These are phyloP conservation scores for Oreotragus oreotragus DNA, from an alignment of 2,113 vertebrate species.

Conservation along the genomic window DNA sequence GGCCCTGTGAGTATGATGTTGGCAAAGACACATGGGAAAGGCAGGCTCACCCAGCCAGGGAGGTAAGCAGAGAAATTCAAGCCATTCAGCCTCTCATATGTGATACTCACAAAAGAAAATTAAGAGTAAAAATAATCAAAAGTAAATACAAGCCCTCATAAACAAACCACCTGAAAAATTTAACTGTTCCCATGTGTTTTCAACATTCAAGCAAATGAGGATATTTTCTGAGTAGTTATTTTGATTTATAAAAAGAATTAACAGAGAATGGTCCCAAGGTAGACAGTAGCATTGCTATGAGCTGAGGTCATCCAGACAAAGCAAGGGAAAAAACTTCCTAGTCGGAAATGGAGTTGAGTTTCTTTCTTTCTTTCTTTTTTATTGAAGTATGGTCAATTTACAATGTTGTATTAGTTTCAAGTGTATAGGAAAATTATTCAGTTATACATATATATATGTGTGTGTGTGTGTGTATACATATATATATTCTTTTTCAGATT, in stretches of 20 bases:
- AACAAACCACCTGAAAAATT: neutral
- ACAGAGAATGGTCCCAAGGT: no score
- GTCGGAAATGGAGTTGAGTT: neutral
- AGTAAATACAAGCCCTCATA: neutral
- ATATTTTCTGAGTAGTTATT: neutral
- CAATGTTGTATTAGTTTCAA: neutral
- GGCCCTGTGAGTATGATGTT: neutral
- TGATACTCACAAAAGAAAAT: neutral
- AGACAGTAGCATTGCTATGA: neutral
- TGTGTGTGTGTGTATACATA: neutral
- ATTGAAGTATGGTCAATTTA: neutral
- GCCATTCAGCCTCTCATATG: neutral
- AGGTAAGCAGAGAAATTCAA: conserved; percentile 4
- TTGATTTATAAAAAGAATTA: neutral
- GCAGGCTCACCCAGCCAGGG: neutral
- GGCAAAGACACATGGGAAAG: neutral
- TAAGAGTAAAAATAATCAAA: conserved; percentile 14
- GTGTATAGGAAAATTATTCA: neutral
- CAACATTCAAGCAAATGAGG: neutral
- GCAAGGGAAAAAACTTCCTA: neutral
- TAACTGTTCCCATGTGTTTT: neutral
- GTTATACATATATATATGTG: neutral
- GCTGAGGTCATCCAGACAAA: neutral
- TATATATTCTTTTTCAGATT: neutral
- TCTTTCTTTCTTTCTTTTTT: neutral